Percentiles rank a stretch among this genome's conserved stretches.
These are phyloP conservation scores for Pionites leucogaster DNA, from an alignment of 2,113 vertebrate genomes.

Conservation along the genomic window DNA sequence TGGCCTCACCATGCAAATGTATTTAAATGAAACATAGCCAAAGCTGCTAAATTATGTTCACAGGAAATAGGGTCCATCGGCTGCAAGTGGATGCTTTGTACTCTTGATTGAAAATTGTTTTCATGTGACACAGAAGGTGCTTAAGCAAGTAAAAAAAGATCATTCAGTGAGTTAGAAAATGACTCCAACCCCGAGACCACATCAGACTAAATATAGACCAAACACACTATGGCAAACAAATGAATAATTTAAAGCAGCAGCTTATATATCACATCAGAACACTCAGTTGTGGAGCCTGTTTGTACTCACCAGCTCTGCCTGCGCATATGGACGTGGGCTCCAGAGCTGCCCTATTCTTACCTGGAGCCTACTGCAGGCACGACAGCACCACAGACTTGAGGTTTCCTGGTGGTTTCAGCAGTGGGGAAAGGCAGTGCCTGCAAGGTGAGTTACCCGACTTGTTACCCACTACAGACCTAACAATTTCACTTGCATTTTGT, in stretches of 20 bases:
- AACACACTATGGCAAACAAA: slow-evolving; percentile 33
- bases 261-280: not conserved
- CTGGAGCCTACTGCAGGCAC: not conserved
- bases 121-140: slow-evolving; percentile 8
- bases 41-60: not conserved
- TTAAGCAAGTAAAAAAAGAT: slow-evolving; percentile 43
- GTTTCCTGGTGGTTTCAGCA: rapidly evolving
- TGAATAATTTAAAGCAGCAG: slow-evolving; percentile 36
- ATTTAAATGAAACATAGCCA: slow-evolving; percentile 7
- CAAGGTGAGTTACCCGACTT: not conserved
- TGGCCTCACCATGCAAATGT: not conserved
- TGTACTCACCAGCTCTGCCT: not conserved
- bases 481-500: rapidly evolving
- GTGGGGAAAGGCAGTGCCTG: not conserved
- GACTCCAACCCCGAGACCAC: slow-evolving; percentile 43
- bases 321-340: rapidly evolving
- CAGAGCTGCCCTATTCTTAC: not conserved
- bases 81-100: not conserved
- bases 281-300: not conserved
- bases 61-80: not conserved
- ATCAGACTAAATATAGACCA: slow-evolving; percentile 52
- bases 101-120: slow-evolving; percentile 38
- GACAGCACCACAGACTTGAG: rapidly evolving
- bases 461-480: not conserved
- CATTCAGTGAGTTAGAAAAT: slow-evolving; percentile 67